Percentiles rank a stretch among this genome's conserved stretches.
These are phyloP conservation scores for Mesaphorura yosii DNA, from an alignment of 1,140 invertebrate genomes.

Conservation along the genomic window DNA sequence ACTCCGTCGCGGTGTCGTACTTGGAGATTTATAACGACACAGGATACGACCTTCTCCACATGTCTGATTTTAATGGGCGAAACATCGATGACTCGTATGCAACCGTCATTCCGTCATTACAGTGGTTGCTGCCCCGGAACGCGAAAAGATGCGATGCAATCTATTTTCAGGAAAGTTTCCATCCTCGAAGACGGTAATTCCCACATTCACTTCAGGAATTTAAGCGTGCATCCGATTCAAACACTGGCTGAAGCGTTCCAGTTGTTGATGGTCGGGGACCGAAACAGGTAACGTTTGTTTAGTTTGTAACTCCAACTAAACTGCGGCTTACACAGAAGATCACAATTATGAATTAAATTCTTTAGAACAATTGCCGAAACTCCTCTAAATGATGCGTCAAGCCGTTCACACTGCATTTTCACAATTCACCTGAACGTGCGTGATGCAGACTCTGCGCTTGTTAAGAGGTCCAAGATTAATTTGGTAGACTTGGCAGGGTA, in stretches of 20 bases:
- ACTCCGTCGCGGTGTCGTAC: constrained; percentile 37
- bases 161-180: constrained; percentile 39
- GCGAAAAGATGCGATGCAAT: neutral
- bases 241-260: constrained; percentile 50
- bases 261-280: constrained; percentile 48
- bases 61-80: constrained; percentile 41
- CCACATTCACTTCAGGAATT: constrained; percentile 48
- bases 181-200: constrained; percentile 49
- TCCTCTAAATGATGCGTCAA: constrained; percentile 53
- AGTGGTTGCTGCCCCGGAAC: neutral
- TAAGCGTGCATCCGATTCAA: constrained; percentile 44
- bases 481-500: constrained; percentile 55
- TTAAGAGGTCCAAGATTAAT: constrained; percentile 49
- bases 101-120: neutral
- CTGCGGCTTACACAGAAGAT: too few species aligned
- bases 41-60: constrained; percentile 51
- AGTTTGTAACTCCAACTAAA: too few species aligned
- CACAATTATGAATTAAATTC: too few species aligned
- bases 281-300: constrained; percentile 43
- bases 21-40: constrained; percentile 47
- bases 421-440: constrained; percentile 47
- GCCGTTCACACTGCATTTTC: constrained; percentile 56
- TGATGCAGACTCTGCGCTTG: constrained; percentile 39
- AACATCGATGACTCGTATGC: constrained; percentile 49
- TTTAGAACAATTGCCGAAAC: constrained; percentile 50